Evolutionary conservation across 1,140 invertebrate species (phyloP), one percentile per base, ranked within the genome.

Genomic region (Acromyrmex charruanus): DNA sequence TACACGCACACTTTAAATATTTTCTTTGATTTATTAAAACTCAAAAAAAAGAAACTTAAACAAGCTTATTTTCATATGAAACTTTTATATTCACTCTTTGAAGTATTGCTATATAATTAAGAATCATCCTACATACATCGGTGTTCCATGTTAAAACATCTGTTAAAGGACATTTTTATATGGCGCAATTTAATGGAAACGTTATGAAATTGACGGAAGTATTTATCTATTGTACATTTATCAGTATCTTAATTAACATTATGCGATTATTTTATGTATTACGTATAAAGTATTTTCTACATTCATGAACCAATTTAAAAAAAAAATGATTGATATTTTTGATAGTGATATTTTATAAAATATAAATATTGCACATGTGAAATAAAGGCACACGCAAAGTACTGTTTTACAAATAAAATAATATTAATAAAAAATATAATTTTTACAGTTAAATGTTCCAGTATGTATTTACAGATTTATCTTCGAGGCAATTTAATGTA

Each of bases 321-420:
- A 25, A 1, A 61, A 25, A 31, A 25, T 28, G 31, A 69, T 82
- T 18, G 1, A 84, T 84, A 84, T 84, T 84, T 84, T 84, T 75
- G 80, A 84, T 84, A 84, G 4, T 44, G 7, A 82, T 74, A 74
- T 84, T 84, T 84, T 35, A 84, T 84, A 35, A 84, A 35, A 28
- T 44, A 31, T 39, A 39, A 21, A 80, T 18, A 61, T 35, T 74
- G 25, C 18, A 44, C 31, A 74, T 72, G 35, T 31, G 21, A 74
- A 74, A 61, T 74, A 10, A 31, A 14, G 18, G 7, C 35, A 82
- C 53, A 21, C 31, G 35, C 77, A 35, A 49, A 69, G 6, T 81
- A 69, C 69, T 71, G 10, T 81, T 72, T 44, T n/a, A 39, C 21
- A 71, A 66, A 82, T 71, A 3, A 44, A 44, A 21, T 82, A 35